A percentile compares a stretch with the other conserved stretches of the same genome.
phyloP scores from a whole-genome alignment of 2,888 invertebrate genomes.

The Lacanobia oleracea region DNA sequence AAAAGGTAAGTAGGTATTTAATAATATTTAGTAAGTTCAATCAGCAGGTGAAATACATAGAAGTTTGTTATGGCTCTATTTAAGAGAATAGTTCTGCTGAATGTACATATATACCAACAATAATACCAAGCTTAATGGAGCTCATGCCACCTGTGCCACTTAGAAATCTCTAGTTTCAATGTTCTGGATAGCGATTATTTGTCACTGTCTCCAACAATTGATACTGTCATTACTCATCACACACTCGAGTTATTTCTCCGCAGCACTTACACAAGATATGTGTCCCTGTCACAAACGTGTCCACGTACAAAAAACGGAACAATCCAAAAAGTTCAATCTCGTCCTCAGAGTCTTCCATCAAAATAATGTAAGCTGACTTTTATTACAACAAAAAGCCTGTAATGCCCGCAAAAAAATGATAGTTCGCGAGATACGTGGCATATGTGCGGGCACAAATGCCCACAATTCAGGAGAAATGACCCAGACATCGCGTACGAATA shows the following conservation, averaged over 20 bases:
- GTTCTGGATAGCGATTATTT: constrained; percentile 49
- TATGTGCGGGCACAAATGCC: constrained; percentile 54
- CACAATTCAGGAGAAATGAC: constrained; percentile 74
- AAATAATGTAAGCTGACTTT: constrained; percentile 66
- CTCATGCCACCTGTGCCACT: constrained; percentile 28
- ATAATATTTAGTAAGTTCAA: background rate
- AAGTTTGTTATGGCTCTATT: no score
- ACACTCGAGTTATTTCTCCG: constrained; percentile 23
- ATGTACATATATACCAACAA: background rate
- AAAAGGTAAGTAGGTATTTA: background rate
- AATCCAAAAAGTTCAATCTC: constrained; percentile 64
- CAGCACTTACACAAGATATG: constrained; percentile 40
- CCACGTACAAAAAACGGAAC: constrained; percentile 46
- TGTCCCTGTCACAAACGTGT: constrained; percentile 43
- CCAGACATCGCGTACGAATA: constrained; percentile 68
- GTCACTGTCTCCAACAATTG: constrained; percentile 54
- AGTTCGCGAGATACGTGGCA: constrained; percentile 61
- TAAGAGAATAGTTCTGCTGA: background rate
- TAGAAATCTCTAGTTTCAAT: constrained; percentile 54
- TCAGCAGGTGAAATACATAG: background rate
- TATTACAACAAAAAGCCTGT: constrained; percentile 63
- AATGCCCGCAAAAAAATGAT: constrained; percentile 64
- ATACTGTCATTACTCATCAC: constrained; percentile 51
- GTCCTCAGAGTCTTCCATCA: constrained; percentile 51
- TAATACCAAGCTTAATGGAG: constrained; percentile 1